Conservation (phyloP, 2,113 vertebrate genomes). For the Sphyrna mokarran region DNA sequence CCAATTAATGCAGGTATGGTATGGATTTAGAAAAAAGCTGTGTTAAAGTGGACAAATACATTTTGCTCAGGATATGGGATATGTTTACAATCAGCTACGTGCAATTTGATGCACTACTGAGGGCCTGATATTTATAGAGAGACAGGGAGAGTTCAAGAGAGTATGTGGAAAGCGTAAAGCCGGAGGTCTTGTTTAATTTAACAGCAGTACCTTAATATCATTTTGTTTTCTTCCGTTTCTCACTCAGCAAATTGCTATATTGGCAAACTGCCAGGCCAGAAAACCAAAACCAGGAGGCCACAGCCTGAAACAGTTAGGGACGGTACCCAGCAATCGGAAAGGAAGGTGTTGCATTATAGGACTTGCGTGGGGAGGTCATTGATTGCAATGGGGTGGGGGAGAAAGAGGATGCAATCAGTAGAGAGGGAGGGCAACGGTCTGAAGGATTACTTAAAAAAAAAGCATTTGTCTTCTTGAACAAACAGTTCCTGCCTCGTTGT, state of each 20-base stretch:
- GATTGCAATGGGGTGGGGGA: not conserved
- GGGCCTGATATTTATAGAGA: not conserved
- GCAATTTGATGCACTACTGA: not conserved
- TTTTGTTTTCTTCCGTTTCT: not conserved
- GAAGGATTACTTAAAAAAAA: not conserved
- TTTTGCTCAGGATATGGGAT: not conserved
- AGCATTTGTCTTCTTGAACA: not conserved
- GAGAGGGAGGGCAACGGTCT: not conserved
- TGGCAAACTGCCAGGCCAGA: not conserved
- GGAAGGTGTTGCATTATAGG: not conserved
- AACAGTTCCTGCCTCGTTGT: not conserved
- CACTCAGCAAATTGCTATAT: not conserved
- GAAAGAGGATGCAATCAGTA: not conserved
- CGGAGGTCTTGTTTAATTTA: not conserved
- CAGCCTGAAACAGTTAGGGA: not conserved
- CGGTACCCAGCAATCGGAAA: not conserved
- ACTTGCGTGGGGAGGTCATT: not conserved
- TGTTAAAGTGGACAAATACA: not conserved
- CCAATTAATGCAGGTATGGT: not conserved
- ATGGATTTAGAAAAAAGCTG: not conserved
- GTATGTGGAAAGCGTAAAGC: not conserved
- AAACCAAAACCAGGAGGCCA: not conserved
- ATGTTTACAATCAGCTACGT: not conserved
- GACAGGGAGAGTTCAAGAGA: not conserved
- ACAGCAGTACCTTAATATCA: not conserved